Conservation (phyloP, 1,140 invertebrate species). For the Musca vetustissima region DNA sequence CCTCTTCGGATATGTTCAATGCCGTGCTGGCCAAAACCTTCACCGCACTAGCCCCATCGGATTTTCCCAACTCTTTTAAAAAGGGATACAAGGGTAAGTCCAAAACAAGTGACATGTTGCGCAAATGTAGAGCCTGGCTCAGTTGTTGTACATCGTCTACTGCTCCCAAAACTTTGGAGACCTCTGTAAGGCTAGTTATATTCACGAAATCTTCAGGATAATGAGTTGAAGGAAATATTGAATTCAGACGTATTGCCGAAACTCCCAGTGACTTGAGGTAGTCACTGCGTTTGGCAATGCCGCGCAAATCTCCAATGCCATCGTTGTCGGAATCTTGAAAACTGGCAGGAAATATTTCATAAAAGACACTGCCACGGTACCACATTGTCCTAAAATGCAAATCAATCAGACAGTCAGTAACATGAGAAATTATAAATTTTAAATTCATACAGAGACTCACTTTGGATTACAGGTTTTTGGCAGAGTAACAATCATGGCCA, state of each 20-base stretch:
- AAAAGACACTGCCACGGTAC: constrained; percentile 80
- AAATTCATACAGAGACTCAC: constrained; percentile 29
- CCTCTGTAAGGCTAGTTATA: constrained; percentile 62
- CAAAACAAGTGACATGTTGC: constrained; percentile 71
- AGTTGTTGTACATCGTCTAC: constrained; percentile 67
- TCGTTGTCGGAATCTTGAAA: constrained; percentile 77
- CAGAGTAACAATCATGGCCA: constrained; percentile 69
- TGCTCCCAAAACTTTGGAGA: constrained; percentile 67
- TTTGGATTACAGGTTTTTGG: constrained; percentile 71
- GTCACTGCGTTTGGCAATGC: constrained; percentile 66
- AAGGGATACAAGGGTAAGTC: constrained; percentile 72
- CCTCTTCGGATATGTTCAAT: constrained; percentile 7
- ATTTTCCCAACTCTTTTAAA: constrained; percentile 54
- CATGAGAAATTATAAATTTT: not conserved
- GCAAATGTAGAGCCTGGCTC: constrained; percentile 61
- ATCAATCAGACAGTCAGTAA: too few species aligned
- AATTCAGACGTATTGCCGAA: constrained; percentile 70
- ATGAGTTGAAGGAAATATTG: constrained; percentile 69
- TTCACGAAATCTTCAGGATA: constrained; percentile 72
- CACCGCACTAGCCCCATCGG: constrained; percentile 16
- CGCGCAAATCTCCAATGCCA: constrained; percentile 73
- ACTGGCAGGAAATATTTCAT: constrained; percentile 80
- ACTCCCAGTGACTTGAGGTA: constrained; percentile 70
- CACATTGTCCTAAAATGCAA: constrained; percentile 60
- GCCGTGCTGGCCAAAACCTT: not conserved